phyloP scores from a whole-genome alignment of 2,113 vertebrate species.

The Etheostoma cragini region DNA sequence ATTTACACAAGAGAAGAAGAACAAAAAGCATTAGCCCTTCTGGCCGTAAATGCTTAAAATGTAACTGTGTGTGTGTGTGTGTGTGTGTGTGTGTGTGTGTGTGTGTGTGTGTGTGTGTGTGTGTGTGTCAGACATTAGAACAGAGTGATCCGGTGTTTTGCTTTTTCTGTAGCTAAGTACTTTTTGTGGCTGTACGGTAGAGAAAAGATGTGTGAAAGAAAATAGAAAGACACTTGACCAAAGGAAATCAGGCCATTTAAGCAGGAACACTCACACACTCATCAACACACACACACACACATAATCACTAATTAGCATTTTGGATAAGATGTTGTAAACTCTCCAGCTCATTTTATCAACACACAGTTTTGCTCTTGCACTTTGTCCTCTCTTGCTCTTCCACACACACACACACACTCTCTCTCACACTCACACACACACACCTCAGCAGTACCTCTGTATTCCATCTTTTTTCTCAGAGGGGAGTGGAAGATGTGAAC shows the following conservation, averaged over 20 bases:
- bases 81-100: constrained; percentile 22
- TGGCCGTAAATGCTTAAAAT: constrained; percentile 56
- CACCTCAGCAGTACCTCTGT: constrained; percentile 21
- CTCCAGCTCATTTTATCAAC: constrained; percentile 25
- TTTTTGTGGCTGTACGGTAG: constrained; percentile 14
- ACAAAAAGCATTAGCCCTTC: constrained; percentile 53
- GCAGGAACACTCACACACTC: constrained; percentile 21
- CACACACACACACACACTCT: too few relatives aligned
- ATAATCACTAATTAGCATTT: constrained; percentile 38
- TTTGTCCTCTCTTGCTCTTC: constrained; percentile 4
- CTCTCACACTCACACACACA: not conserved
- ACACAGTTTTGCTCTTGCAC: constrained; percentile 28
- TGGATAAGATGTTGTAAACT: constrained; percentile 38
- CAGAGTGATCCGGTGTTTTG: constrained; percentile 34
- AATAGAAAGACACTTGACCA: constrained; percentile 48
- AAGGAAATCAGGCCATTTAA: constrained; percentile 33
- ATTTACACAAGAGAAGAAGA: constrained; percentile 64
- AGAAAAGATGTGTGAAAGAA: constrained; percentile 17
- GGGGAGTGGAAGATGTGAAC: constrained; percentile 32
- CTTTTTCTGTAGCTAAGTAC: constrained; percentile 44
- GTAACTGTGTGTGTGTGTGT: not conserved
- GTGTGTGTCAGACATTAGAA: constrained; percentile 34
- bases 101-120: constrained; percentile 19
- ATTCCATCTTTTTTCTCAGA: constrained; percentile 43
- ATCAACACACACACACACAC: constrained; percentile 29